These are phyloP conservation scores for Danio choprae DNA, from an alignment of 2,797 vertebrate species.

Conservation along the genomic window DNA sequence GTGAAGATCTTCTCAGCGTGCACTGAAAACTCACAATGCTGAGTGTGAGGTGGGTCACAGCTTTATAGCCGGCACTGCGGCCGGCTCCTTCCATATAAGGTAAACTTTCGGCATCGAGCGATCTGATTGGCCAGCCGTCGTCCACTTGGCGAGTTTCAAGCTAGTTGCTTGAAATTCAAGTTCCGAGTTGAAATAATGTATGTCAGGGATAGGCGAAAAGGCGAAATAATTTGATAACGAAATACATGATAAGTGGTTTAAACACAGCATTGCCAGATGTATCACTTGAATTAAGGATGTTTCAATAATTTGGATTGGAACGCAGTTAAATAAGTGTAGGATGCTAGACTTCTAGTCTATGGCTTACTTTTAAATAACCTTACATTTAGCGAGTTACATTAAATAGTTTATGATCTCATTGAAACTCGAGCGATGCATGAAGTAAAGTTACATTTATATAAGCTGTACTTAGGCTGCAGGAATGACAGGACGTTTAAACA, in stretches of 20 bases:
- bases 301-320: neutral
- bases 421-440: neutral
- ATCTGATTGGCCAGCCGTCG: conserved; percentile 81
- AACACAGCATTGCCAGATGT: neutral
- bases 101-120: conserved; percentile 85
- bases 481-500: neutral
- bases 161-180: conserved; percentile 73
- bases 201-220: conserved; percentile 55
- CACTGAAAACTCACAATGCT: conserved; percentile 46
- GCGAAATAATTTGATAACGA: neutral
- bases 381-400: neutral
- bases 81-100: conserved; percentile 94
- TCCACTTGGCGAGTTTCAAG: conserved; percentile 78
- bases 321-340: neutral
- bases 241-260: neutral
- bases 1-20: conserved; percentile 15
- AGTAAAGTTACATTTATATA: neutral
- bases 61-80: conserved; percentile 80
- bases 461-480: neutral
- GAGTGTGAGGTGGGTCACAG: conserved; percentile 42
- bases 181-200: conserved; percentile 46
- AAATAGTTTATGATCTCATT: neutral
- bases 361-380: neutral
- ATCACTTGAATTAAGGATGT: neutral
- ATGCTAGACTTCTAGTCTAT: neutral